Base-by-base conservation (phyloP, 2,888 invertebrate species). In the Tridacna crocea region DNA sequence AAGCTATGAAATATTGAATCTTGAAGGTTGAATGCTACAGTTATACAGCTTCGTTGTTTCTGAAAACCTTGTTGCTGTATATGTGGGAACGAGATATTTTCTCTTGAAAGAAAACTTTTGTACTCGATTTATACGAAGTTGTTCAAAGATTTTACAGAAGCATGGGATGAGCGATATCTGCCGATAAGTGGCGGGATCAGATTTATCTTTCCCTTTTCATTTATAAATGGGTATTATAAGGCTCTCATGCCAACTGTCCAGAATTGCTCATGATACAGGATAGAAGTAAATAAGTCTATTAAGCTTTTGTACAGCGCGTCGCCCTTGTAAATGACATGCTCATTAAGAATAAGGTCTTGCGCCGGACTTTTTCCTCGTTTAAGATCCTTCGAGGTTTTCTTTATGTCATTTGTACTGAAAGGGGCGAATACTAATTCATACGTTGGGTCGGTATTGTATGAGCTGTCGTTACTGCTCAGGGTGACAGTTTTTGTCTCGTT, bases 131-230 rank as follows among this genome's bases (percentile, higher is more conserved):
- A 65, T 10, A 17, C 22, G 26, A 26, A 65, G 27, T 26, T 26
- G 22, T 26, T 65, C 65, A 27, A 65, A 65, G 6, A 65, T 26
- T 26, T 65, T 65, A 26, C 65, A 26, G 26, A 65, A 65, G 24
- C 26, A 65, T 22, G 65, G 65, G 22, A 65, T 65, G 3, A 65
- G 17, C 24, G 72, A 72, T 15, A 46, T 51, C 3, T 19, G 72
- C 17, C 72, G 19, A 48, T 48, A 72, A 51, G 11, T 72, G 22
- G 48, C n/a, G n/a, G n/a, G n/a, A n/a, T n/a, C n/a, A n/a, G n/a
- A n/a, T n/a, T n/a, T n/a, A n/a, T n/a, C n/a, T n/a, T n/a, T n/a
- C n/a, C n/a, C n/a, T n/a, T n/a, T n/a, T n/a, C n/a, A n/a, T n/a
- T n/a, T n/a, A n/a, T n/a, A n/a, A n/a, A n/a, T n/a, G n/a, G n/a